Percentiles rank a stretch among this genome's conserved stretches.
phyloP scores from a whole-genome alignment of 64 coral and sea anemone genomes.

The Stichodactyla mertensii region DNA sequence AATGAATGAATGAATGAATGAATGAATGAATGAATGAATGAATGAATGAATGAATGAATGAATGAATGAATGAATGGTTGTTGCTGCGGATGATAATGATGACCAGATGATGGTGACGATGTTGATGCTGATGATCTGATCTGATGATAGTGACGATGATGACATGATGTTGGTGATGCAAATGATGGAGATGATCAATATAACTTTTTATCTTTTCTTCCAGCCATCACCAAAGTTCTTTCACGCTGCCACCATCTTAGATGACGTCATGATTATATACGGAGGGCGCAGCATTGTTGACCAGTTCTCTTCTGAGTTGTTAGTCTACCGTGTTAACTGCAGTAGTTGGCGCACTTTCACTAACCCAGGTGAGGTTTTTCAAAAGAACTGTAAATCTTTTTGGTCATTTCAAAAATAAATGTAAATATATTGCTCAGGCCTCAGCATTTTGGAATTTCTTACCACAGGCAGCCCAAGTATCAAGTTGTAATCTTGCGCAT shows the following conservation, averaged over 20 bases:
- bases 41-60: neutral
- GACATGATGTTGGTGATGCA: neutral
- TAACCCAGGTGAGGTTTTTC: slow-evolving; percentile 30
- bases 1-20: no score
- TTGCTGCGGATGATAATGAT: no score
- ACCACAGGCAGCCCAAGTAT: no score
- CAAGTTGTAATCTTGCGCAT: no score
- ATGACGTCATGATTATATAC: slow-evolving; percentile 65
- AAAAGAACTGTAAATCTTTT: neutral
- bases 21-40: neutral
- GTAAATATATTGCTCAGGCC: no score
- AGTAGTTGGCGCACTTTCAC: slow-evolving; percentile 65
- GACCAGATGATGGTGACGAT: no score
- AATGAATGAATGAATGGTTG: neutral
- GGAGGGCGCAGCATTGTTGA: slow-evolving; percentile 55
- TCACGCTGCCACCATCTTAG: slow-evolving; percentile 47
- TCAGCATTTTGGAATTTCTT: no score
- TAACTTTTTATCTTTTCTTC: neutral
- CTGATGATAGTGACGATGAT: no score
- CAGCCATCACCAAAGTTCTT: slow-evolving; percentile 80
- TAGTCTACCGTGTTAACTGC: slow-evolving; percentile 74
- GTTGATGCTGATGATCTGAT: no score
- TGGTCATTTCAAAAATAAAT: no score
- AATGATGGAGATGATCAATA: neutral
- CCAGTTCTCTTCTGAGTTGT: slow-evolving; percentile 46